These are phyloP conservation scores for Pygmarrhopalites habei DNA, from an alignment of 1,140 invertebrate genomes.

Conservation along the genomic window DNA sequence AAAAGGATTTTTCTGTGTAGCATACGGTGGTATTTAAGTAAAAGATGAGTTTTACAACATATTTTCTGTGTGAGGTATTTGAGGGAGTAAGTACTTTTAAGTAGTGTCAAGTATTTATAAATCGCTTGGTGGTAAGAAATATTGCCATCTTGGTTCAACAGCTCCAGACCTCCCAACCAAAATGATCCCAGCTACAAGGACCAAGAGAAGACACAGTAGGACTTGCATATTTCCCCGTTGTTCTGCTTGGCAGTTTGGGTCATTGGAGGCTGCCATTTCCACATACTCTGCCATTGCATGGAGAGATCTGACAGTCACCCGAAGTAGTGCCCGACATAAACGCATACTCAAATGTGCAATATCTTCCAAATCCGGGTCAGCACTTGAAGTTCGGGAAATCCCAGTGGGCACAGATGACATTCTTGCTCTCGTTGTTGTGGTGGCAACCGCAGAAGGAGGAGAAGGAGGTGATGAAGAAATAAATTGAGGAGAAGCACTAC, in stretches of 20 bases:
- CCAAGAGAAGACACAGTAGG: constrained; percentile 30
- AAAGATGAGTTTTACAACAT: no score
- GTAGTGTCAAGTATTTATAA: no score
- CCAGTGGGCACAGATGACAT: neutral
- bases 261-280: constrained; percentile 31
- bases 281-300: constrained; percentile 31
- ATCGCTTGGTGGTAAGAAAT: constrained; percentile 34
- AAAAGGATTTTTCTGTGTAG: no score
- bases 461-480: no score
- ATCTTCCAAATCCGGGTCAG: constrained; percentile 19
- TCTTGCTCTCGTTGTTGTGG: neutral
- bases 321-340: constrained; percentile 26
- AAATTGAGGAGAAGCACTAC: no score
- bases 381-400: neutral
- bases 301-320: constrained; percentile 19
- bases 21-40: no score
- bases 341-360: constrained; percentile 20
- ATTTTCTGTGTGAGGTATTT: no score
- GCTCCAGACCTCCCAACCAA: constrained; percentile 10
- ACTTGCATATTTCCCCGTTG: constrained; percentile 35
- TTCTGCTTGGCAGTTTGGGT: constrained; percentile 24
- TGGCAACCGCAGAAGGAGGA: neutral
- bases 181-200: constrained; percentile 36
- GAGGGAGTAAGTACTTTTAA: no score
- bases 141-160: constrained; percentile 36